These are phyloP conservation scores for Otus sunia DNA, from an alignment of 2,113 vertebrate species.

Conservation along the genomic window DNA sequence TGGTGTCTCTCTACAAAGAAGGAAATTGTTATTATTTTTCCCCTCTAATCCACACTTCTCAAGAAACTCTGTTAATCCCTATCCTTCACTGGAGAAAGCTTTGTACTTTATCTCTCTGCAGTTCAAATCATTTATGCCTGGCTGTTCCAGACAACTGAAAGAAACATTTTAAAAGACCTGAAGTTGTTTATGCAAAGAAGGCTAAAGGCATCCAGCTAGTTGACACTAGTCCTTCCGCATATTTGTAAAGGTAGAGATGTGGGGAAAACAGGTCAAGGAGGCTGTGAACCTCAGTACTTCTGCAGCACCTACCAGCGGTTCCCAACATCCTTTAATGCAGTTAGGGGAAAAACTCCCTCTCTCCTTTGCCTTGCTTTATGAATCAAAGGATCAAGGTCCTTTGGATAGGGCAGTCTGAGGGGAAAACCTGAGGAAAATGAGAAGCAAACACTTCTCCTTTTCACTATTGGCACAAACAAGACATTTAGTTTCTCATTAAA, in stretches of 20 bases:
- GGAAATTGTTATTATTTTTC: neutral
- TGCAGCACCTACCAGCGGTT: neutral
- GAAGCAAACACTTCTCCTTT: neutral
- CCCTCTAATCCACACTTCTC: neutral
- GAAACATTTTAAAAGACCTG: neutral
- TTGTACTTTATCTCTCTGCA: neutral
- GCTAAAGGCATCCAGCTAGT: neutral
- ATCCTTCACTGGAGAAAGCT: neutral
- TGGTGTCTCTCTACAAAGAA: neutral
- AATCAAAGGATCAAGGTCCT: neutral
- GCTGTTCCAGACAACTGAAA: neutral
- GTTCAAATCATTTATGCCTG: neutral
- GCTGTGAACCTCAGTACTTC: neutral
- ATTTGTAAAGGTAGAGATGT: neutral
- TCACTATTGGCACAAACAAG: neutral
- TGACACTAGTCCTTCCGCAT: neutral
- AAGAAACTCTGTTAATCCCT: neutral
- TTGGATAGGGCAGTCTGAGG: neutral
- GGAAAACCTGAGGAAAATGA: neutral
- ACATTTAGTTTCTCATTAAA: neutral
- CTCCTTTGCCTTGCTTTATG: neutral
- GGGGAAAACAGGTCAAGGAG: neutral
- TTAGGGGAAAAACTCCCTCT: neutral
- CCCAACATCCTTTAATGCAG: neutral
- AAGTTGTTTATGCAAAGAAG: neutral